Conservation (phyloP, 2,797 vertebrate genomes). For the Peromyscus aztecus region DNA sequence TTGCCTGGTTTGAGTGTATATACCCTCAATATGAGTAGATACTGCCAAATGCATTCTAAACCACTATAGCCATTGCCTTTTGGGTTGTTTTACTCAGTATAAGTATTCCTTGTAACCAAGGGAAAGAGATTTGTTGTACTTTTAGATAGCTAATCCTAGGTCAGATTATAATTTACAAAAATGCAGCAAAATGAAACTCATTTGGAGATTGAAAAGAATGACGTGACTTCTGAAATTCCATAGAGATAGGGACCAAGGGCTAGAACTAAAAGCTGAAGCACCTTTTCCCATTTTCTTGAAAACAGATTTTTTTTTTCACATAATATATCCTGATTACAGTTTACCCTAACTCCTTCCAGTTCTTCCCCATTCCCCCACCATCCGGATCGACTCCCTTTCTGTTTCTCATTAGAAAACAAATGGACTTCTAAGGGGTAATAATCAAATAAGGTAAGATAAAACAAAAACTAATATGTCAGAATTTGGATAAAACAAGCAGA, state of each 20-base stretch:
- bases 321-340: background rate
- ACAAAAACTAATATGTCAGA: background rate
- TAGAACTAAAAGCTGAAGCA: background rate
- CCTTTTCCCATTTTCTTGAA: background rate
- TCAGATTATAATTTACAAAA: slow-evolving; percentile 50
- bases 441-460: background rate
- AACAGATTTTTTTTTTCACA: background rate
- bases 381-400: background rate
- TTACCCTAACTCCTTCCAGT: background rate
- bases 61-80: background rate
- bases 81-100: slow-evolving; percentile 19
- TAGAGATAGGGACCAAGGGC: background rate
- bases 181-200: background rate
- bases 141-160: background rate
- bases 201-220: slow-evolving; percentile 1
- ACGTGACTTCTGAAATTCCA: slow-evolving; percentile 13
- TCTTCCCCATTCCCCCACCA: too few species aligned
- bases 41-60: background rate
- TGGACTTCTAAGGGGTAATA: background rate
- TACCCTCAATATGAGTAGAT: background rate
- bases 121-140: background rate
- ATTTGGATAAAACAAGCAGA: background rate
- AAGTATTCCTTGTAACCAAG: slow-evolving; percentile 38
- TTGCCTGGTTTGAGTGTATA: background rate
- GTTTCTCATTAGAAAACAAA: background rate